Evolutionary conservation across 2,888 invertebrate genomes (phyloP).

Genomic region (Meta bourneti): DNA sequence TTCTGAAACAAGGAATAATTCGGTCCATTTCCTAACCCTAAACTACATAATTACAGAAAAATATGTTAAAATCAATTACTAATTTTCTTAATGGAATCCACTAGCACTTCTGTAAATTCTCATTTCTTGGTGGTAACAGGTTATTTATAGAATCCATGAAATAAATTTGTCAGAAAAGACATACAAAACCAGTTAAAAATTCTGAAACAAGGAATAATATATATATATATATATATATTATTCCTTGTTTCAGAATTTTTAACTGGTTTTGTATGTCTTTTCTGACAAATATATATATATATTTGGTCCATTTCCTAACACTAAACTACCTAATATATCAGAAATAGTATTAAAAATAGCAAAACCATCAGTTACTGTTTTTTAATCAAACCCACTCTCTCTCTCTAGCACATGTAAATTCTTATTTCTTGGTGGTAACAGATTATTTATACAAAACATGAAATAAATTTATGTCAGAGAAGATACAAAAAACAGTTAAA

Average conservation of each 20-base stretch:
- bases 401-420: too few relatives aligned
- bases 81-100: neutral
- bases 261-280: too few relatives aligned
- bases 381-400: too few relatives aligned
- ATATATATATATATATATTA: too few relatives aligned
- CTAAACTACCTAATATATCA: too few relatives aligned
- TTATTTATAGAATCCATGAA: neutral
- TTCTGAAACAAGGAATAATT: neutral
- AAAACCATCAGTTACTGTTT: too few relatives aligned
- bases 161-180: neutral
- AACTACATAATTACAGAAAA: neutral
- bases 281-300: too few relatives aligned
- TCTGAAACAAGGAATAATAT: neutral
- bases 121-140: neutral
- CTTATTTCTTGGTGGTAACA: neutral
- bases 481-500: neutral
- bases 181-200: neutral
- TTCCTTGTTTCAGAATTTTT: too few relatives aligned
- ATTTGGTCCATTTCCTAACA: too few relatives aligned
- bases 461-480: neutral
- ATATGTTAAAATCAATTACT: neutral
- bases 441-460: neutral
- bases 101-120: neutral
- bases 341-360: too few relatives aligned
- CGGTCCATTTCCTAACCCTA: neutral